Evolutionary conservation across 37 sponge, comb jelly and placozoan genomes (phyloP).

Genomic region (Ephydatia muelleri): DNA sequence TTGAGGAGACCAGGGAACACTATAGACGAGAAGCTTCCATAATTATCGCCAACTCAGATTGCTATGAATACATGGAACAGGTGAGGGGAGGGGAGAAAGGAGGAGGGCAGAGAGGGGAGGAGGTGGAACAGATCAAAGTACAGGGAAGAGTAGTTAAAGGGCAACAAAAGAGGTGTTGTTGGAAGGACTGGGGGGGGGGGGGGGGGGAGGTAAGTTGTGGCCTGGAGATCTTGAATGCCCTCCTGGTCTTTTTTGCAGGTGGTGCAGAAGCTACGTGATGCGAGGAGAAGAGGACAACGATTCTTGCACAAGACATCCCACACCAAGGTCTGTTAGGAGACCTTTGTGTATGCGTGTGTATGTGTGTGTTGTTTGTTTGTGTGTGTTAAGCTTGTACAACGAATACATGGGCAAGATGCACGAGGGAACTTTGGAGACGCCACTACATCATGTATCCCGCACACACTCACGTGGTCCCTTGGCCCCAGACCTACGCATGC

Average conservation of each 20-base stretch:
- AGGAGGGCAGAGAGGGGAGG: neutral
- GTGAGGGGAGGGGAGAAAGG: neutral
- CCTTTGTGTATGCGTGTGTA: neutral
- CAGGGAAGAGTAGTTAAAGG: neutral
- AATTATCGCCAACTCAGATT: conserved; percentile 22
- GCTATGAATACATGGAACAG: conserved; percentile 40
- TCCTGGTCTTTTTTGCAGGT: neutral
- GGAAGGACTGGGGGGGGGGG: conserved; percentile 5
- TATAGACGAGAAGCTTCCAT: conserved; percentile 45
- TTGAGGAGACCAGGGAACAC: conserved; percentile 33
- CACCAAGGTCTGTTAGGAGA: conserved; percentile 31
- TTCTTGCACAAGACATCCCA: conserved; percentile 59
- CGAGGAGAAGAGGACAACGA: conserved; percentile 28
- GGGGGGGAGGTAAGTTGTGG: neutral
- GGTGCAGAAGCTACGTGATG: conserved; percentile 15
- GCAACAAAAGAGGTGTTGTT: neutral
- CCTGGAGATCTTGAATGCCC: neutral
- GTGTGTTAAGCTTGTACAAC: no score
- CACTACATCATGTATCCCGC: neutral
- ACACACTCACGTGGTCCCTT: no score
- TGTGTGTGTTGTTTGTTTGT: no score
- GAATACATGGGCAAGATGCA: neutral
- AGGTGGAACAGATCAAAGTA: neutral
- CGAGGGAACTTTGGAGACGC: neutral
- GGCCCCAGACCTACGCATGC: no score